Evolutionary conservation across 1,140 invertebrate genomes (phyloP).

Genomic region (Dendrolimus punctatus): DNA sequence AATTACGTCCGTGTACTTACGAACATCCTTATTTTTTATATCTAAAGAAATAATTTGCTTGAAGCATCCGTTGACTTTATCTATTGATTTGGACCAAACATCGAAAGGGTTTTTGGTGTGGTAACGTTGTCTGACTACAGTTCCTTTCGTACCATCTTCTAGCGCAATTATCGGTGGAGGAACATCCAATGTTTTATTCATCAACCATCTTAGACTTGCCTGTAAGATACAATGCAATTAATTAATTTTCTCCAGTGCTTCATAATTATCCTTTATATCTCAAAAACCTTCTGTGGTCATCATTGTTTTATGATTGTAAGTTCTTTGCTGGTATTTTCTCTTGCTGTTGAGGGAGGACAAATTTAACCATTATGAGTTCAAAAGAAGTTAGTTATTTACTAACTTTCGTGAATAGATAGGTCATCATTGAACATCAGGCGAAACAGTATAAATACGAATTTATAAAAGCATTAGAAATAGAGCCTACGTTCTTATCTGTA

Average conservation of each 20-base stretch:
- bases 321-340: too few relatives aligned
- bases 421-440: too few relatives aligned
- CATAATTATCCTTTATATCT: too few relatives aligned
- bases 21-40: conserved; percentile 36
- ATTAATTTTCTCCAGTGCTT: neutral
- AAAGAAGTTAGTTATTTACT: too few relatives aligned
- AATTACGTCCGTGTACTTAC: conserved; percentile 22
- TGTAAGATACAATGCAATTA: conserved; percentile 17
- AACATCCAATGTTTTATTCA: conserved; percentile 29
- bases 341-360: too few relatives aligned
- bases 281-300: too few relatives aligned
- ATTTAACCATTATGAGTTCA: too few relatives aligned
- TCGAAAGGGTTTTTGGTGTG: conserved; percentile 47
- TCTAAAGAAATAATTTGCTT: conserved; percentile 43
- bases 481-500: too few relatives aligned
- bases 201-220: conserved; percentile 45
- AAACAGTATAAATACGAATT: too few relatives aligned
- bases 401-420: too few relatives aligned
- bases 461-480: too few relatives aligned
- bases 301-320: too few relatives aligned
- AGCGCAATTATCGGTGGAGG: conserved; percentile 16
- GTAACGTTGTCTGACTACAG: conserved; percentile 43
- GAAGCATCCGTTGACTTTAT: conserved; percentile 41
- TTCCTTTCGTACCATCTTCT: conserved; percentile 21
- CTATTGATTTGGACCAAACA: conserved; percentile 45